phyloP scores from a whole-genome alignment of 1,140 invertebrate species.

The Brachionus koreanus region DNA sequence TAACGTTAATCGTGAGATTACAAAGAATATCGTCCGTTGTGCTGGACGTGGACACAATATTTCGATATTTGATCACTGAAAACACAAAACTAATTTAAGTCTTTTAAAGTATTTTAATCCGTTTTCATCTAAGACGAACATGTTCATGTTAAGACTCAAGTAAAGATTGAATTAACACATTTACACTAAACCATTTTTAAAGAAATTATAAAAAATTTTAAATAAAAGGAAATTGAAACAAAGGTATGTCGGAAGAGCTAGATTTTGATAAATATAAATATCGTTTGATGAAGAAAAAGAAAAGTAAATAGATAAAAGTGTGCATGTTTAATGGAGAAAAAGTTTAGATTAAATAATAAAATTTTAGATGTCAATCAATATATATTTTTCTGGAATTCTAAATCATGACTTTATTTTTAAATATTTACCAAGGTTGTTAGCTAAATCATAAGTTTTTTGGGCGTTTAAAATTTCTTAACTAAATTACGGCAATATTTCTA shows the following conservation, averaged over 20 bases:
- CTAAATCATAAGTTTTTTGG: constrained; percentile 7
- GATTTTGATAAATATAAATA: neutral
- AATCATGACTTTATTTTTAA: neutral
- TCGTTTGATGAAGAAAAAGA: neutral
- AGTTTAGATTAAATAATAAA: neutral
- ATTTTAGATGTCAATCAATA: neutral
- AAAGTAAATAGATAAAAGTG: neutral
- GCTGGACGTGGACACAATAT: neutral
- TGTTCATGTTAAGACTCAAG: neutral
- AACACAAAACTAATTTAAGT: neutral
- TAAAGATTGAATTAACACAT: neutral
- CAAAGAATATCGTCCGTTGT: neutral
- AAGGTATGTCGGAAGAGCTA: neutral
- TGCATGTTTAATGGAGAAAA: constrained; percentile 12
- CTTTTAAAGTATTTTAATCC: neutral
- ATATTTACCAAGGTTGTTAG: constrained; percentile 16
- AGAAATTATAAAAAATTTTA: neutral
- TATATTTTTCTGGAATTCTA: neutral
- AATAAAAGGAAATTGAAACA: neutral
- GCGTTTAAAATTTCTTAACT: constrained; percentile 12
- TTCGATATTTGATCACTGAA: neutral
- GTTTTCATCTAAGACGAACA: neutral
- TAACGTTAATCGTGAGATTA: neutral
- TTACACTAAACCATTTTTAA: neutral
- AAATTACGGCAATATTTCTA: neutral